A percentile compares a stretch with the other conserved stretches of the same genome.
These are phyloP conservation scores for Teleopsis dalmanni DNA, from an alignment of 1,140 invertebrate species.

Conservation along the genomic window DNA sequence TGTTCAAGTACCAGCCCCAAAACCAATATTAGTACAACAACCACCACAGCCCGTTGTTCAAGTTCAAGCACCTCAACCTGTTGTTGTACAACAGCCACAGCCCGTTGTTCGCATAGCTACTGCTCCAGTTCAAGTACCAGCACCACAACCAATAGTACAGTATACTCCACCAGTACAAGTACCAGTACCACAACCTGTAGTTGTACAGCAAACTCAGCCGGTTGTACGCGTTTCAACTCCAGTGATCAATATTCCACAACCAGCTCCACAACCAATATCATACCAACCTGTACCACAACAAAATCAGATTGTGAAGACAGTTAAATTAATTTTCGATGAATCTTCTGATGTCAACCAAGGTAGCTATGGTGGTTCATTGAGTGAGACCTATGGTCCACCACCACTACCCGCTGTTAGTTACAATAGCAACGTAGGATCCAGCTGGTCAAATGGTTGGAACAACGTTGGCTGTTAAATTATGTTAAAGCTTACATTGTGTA, in stretches of 20 bases:
- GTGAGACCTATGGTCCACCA: constrained; percentile 26
- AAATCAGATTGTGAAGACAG: constrained; percentile 32
- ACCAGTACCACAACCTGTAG: background rate
- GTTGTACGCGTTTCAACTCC: too few relatives aligned
- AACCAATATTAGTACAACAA: too few relatives aligned
- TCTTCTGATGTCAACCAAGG: background rate
- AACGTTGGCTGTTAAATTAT: constrained; percentile 26
- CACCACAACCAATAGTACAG: background rate
- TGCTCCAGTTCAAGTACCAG: background rate
- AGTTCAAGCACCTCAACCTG: background rate
- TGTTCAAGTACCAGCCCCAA: background rate
- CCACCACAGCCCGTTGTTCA: constrained; percentile 10
- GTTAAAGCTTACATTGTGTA: too few relatives aligned
- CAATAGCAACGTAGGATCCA: background rate
- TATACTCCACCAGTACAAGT: background rate
- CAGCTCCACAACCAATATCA: background rate
- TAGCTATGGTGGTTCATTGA: constrained; percentile 15
- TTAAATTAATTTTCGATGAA: constrained; percentile 33
- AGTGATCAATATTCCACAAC: constrained; percentile 2
- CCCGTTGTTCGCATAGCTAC: too few relatives aligned
- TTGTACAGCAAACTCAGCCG: background rate
- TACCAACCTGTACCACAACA: constrained; percentile 6
- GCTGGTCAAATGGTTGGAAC: constrained; percentile 14
- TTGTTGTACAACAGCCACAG: background rate
- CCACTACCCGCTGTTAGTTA: too few relatives aligned